These are phyloP conservation scores for Drepanosiphum platanoidis DNA, from an alignment of 2,888 invertebrate genomes.

Conservation along the genomic window DNA sequence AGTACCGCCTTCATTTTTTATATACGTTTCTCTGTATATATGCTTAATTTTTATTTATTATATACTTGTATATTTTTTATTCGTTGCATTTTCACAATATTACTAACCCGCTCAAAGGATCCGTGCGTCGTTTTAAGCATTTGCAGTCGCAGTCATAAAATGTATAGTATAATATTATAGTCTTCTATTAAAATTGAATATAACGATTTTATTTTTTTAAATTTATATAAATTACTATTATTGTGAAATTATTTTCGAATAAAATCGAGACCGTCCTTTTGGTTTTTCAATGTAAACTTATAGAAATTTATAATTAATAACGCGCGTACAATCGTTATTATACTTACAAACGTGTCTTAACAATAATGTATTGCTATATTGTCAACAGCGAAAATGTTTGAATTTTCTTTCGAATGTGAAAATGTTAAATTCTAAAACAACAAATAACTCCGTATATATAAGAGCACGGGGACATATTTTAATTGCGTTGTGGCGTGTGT, in stretches of 20 bases:
- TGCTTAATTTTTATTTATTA: slow-evolving; percentile 24
- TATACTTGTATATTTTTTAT: slow-evolving; percentile 12
- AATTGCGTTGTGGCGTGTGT: not conserved
- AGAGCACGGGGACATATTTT: not conserved
- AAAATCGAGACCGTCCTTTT: no score
- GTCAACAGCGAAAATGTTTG: not conserved
- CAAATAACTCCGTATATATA: no score
- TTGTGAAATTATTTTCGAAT: not conserved
- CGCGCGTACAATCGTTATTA: no score
- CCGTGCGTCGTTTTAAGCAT: not conserved
- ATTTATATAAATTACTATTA: not conserved
- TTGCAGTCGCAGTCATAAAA: slow-evolving; percentile 13
- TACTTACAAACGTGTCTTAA: no score
- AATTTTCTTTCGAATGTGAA: not conserved
- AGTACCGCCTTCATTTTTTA: not conserved
- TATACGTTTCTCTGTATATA: not conserved
- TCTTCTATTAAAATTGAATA: not conserved
- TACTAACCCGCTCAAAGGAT: slow-evolving; percentile 17
- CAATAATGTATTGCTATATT: not conserved
- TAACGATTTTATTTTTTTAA: slow-evolving; percentile 4
- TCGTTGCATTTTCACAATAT: not conserved
- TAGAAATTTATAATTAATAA: no score
- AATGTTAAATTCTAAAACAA: not conserved
- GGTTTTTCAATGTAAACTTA: no score
- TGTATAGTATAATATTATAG: not conserved